Evolutionary conservation across 64 coral and sea anemone species (phyloP).

Genomic region (Montipora foliosa): DNA sequence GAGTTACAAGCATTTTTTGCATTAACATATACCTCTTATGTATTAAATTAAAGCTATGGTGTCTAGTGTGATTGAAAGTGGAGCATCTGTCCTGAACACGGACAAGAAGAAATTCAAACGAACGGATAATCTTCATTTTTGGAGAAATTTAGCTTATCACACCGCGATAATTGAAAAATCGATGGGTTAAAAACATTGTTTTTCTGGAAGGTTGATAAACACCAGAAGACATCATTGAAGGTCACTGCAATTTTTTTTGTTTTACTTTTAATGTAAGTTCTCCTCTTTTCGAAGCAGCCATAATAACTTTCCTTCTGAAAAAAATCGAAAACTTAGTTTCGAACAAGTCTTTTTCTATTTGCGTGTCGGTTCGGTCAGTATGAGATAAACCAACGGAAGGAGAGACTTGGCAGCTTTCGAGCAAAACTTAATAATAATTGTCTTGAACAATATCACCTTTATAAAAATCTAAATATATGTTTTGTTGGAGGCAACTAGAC

Average conservation of each 20-base stretch:
- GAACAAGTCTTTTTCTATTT: background rate
- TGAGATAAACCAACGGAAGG: conserved; percentile 18
- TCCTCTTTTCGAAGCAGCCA: background rate
- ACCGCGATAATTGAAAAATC: conserved; percentile 48
- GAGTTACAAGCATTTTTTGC: background rate
- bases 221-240: background rate
- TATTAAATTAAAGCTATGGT: background rate
- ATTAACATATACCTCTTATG: background rate
- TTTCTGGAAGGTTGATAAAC: background rate
- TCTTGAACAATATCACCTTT: conserved; percentile 40
- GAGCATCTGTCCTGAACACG: background rate
- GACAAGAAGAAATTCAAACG: conserved; percentile 20
- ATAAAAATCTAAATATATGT: background rate
- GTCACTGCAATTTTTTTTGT: background rate
- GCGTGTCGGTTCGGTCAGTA: conserved; percentile 22
- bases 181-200: conserved; percentile 40
- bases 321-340: background rate
- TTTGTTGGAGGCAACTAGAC: conserved; percentile 18
- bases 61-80: background rate
- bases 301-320: background rate
- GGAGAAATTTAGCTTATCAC: background rate
- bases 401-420: conserved; percentile 22
- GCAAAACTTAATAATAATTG: background rate
- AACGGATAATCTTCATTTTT: conserved; percentile 37
- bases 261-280: background rate